Evolutionary conservation across 2,797 vertebrate species (phyloP), one percentile per base, ranked within the genome.

Genomic region (Furcifer pardalis): DNA sequence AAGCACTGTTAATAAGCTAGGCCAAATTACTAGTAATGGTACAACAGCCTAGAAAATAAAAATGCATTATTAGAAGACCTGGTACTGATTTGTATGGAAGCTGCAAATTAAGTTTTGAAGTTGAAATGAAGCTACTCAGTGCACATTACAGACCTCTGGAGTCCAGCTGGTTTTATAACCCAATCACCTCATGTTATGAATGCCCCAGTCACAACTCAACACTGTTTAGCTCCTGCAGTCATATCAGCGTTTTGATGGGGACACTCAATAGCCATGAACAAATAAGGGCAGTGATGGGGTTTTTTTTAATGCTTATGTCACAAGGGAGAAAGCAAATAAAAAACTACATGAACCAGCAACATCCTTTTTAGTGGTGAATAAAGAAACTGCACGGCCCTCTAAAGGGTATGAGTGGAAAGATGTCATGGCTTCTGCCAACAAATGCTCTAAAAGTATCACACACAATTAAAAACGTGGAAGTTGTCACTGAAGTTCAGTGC

Each of bases 41-140:
- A 90, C 86, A 91, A 81, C 76, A 95, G 90, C 93, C 87, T 89
- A 86, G 82, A 35, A 37, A 30, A 65, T 49, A 19, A 62, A 71
- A 86, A 94, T 83, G 89, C 87, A 13, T n/a, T 21, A n/a, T 19
- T 40, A 92, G 89, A 93, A 94, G 87, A 92, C 62, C 84, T 84
- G 88, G 89, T 87, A 92, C 88, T 92, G 89, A 91, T 85, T 73
- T 88, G 77, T 90, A 27, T 75, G 69, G 37, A 65, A 92, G 89
- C 84, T 83, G 86, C 79, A 90, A 90, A 78, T 79, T 88, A 73
- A 5, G 49, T 76, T 93, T 91, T 89, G 85, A 89, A 89, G 68
- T 93, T 92, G 89, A 86, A 91, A 91, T 78, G 82, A 93, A 83
- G 83, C 86, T 86, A 90, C 90, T 94, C 91, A 93, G 94, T 92